Conservation (phyloP, 2,888 invertebrate genomes). For the Prenolepis imparis region DNA sequence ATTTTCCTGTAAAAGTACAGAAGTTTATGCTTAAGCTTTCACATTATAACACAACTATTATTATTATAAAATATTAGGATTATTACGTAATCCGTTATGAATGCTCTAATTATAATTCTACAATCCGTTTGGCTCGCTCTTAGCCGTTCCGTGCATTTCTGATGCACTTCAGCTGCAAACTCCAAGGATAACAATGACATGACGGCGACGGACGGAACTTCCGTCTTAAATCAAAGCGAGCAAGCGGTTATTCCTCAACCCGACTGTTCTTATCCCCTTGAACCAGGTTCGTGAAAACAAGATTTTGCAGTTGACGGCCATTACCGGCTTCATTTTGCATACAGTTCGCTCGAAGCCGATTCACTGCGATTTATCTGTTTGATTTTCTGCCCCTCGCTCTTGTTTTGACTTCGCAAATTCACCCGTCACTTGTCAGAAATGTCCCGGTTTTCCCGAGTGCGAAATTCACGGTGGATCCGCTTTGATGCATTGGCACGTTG, state of each 20-base stretch:
- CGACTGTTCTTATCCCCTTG: constrained; percentile 46
- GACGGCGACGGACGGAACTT: constrained; percentile 51
- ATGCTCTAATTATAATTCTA: constrained; percentile 46
- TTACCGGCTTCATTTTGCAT: constrained; percentile 54
- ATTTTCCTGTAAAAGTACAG: not conserved
- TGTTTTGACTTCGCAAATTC: constrained; percentile 48
- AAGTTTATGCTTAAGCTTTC: constrained; percentile 6
- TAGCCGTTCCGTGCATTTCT: constrained; percentile 36
- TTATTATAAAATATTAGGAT: constrained; percentile 32
- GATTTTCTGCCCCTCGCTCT: constrained; percentile 36
- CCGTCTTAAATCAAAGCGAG: constrained; percentile 51
- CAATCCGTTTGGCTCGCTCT: constrained; percentile 42
- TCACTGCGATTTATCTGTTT: constrained; percentile 48
- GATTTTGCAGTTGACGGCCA: constrained; percentile 57
- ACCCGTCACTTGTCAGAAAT: constrained; percentile 48
- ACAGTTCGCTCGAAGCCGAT: constrained; percentile 37
- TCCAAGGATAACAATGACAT: constrained; percentile 54
- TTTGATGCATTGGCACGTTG: constrained; percentile 27
- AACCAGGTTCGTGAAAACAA: constrained; percentile 50
- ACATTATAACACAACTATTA: not conserved
- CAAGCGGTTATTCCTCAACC: constrained; percentile 45
- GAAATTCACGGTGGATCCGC: constrained; percentile 34
- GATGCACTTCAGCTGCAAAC: constrained; percentile 52
- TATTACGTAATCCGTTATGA: constrained; percentile 33
- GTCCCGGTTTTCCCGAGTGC: constrained; percentile 43